phyloP scores from a whole-genome alignment of 2,888 invertebrate species.

The Conomelus anceps region DNA sequence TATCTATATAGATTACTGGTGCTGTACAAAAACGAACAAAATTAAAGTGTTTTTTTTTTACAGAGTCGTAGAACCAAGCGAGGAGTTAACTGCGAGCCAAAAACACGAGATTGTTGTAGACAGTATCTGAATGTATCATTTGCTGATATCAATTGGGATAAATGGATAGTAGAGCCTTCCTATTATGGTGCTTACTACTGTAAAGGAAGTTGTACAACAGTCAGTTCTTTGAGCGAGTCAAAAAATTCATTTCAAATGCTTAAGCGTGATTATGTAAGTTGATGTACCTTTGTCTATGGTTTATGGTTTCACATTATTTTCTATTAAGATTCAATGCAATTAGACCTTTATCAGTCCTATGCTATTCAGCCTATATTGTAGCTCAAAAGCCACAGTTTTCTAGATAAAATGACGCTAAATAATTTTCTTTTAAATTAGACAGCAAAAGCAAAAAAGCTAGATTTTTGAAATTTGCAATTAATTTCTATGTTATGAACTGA shows the following conservation, averaged over 20 bases:
- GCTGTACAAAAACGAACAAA: too few relatives aligned
- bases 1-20: too few relatives aligned
- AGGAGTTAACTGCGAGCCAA: slow-evolving; percentile 61
- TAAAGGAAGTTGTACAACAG: slow-evolving; percentile 64
- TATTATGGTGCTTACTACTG: slow-evolving; percentile 86
- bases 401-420: too few relatives aligned
- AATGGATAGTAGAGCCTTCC: slow-evolving; percentile 76
- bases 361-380: too few relatives aligned
- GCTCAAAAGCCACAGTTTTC: too few relatives aligned
- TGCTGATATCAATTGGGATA: slow-evolving; percentile 77
- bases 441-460: too few relatives aligned
- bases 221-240: background rate
- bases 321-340: background rate
- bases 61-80: slow-evolving; percentile 52
- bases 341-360: too few relatives aligned
- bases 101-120: slow-evolving; percentile 70
- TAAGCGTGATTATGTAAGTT: background rate
- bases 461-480: too few relatives aligned
- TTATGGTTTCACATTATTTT: background rate
- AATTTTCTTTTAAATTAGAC: too few relatives aligned
- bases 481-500: too few relatives aligned
- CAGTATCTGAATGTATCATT: slow-evolving; percentile 78
- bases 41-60: slow-evolving; percentile 1
- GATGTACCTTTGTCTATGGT: background rate
- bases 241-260: background rate